Conservation (phyloP, 2,797 vertebrate species). For the Acanthurus tractus region DNA sequence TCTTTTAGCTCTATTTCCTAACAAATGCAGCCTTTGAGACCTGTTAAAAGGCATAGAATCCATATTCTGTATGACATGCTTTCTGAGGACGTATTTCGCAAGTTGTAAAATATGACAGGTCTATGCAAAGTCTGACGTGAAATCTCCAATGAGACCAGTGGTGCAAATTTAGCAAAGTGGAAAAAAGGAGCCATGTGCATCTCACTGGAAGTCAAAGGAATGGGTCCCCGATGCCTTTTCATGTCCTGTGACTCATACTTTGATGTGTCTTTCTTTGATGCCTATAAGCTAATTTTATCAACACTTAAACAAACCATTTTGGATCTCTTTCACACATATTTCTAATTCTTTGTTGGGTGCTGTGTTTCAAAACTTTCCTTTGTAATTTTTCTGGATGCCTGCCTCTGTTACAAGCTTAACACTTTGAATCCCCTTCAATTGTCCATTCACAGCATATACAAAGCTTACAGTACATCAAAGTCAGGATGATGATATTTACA, state of each 20-base stretch:
- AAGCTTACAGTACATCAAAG: slow-evolving; percentile 83
- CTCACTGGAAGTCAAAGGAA: slow-evolving; percentile 55
- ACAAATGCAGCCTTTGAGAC: slow-evolving; percentile 58
- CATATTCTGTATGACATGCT: slow-evolving; percentile 72
- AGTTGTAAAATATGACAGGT: slow-evolving; percentile 68
- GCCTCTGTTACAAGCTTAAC: slow-evolving; percentile 53
- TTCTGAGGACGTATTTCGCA: slow-evolving; percentile 65
- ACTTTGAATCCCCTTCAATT: slow-evolving; percentile 54
- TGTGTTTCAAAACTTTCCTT: slow-evolving; percentile 61
- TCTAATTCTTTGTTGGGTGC: slow-evolving; percentile 58
- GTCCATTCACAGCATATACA: slow-evolving; percentile 83
- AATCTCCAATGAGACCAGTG: slow-evolving; percentile 62
- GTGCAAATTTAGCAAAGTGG: slow-evolving; percentile 77
- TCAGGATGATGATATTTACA: slow-evolving; percentile 86
- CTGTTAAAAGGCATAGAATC: slow-evolving; percentile 66
- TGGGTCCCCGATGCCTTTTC: slow-evolving; percentile 55
- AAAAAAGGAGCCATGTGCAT: slow-evolving; percentile 59
- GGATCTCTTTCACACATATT: slow-evolving; percentile 50
- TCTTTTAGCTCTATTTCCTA: slow-evolving; percentile 62
- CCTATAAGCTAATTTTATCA: slow-evolving; percentile 65
- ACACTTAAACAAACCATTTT: slow-evolving; percentile 62
- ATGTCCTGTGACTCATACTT: slow-evolving; percentile 64
- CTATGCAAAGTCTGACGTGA: slow-evolving; percentile 62
- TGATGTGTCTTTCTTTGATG: slow-evolving; percentile 62
- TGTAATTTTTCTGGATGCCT: slow-evolving; percentile 54